phyloP scores from a whole-genome alignment of 2,797 vertebrate species.

The Mormyrops attenuatus region DNA sequence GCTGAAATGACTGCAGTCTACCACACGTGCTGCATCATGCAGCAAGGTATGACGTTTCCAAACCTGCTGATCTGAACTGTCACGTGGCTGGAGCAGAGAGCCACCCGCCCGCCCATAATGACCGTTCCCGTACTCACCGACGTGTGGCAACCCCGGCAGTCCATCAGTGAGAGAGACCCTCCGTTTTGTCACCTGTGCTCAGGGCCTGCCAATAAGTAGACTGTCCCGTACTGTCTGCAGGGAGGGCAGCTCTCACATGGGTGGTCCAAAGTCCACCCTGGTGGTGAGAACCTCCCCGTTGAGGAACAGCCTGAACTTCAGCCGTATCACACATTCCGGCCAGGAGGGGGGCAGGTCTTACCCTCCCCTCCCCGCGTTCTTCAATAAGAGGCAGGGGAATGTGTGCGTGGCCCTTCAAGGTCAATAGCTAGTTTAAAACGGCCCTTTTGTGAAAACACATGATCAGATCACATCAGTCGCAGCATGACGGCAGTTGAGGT shows the following conservation, averaged over 20 bases:
- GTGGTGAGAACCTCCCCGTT: neutral
- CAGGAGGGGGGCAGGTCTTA: neutral
- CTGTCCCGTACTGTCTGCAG: neutral
- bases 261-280: neutral
- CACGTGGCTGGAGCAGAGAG: neutral
- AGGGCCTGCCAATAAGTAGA: neutral
- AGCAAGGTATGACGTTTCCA: neutral
- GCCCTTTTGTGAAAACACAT: neutral
- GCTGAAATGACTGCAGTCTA: neutral
- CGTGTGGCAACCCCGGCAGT: neutral
- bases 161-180: neutral
- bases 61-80: neutral
- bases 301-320: neutral
- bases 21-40: neutral
- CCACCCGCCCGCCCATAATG: no score
- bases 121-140: neutral
- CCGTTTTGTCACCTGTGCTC: neutral
- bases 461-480: neutral
- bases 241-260: neutral
- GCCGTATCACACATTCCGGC: neutral
- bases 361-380: neutral
- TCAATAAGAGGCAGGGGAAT: neutral
- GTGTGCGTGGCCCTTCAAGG: neutral
- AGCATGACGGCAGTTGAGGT: neutral
- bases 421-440: neutral